Evolutionary conservation across 2,888 invertebrate genomes (phyloP), one percentile per base, ranked within the genome.

Genomic region (Chaetogeoica ovagalla): DNA sequence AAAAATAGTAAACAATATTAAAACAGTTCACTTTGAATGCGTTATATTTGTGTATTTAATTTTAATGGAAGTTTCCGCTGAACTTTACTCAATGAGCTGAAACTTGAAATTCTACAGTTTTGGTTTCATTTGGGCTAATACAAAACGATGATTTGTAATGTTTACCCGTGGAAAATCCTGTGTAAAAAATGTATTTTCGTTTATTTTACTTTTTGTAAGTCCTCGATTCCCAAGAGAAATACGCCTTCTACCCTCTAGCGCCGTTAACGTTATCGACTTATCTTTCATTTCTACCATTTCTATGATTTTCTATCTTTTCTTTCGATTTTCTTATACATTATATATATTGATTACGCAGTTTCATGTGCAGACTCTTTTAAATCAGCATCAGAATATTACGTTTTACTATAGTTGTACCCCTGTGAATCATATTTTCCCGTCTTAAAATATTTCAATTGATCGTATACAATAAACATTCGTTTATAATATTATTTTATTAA

Each of bases 191-290:
- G 48, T 73, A 11, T 48, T 62, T 60, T 23, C 23, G n/a, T 77
- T 69, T 77, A 69, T 77, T 76, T 69, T 30, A 69, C 69, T 69
- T 76, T 69, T 69, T 76, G 62, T 62, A 69, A 60, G 60, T 52
- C 69, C 5, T 52, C 52, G 9, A 77, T 77, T 70, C 77, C 77
- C 77, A 69, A 1, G 60, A 52, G 77, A 69, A 77, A 69, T 69
- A 69, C 30, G 30, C 77, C 39, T 39, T n/a, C 63, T 72, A 63
- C n/a, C 11, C 21, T 6, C 60, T 48, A 23, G 37, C 37, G 13
- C 63, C n/a, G 73, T 74, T 74, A 74, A 74, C 21, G 55, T 11
- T 74, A 74, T 65, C 74, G 74, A 65, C 74, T 74, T 74, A 74
- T 65, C 55, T 63, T 55, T 39, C 21, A 63, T 37, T 65, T 74